Evolutionary conservation across 1,140 invertebrate genomes (phyloP).

Genomic region (Metaphire vulgaris): DNA sequence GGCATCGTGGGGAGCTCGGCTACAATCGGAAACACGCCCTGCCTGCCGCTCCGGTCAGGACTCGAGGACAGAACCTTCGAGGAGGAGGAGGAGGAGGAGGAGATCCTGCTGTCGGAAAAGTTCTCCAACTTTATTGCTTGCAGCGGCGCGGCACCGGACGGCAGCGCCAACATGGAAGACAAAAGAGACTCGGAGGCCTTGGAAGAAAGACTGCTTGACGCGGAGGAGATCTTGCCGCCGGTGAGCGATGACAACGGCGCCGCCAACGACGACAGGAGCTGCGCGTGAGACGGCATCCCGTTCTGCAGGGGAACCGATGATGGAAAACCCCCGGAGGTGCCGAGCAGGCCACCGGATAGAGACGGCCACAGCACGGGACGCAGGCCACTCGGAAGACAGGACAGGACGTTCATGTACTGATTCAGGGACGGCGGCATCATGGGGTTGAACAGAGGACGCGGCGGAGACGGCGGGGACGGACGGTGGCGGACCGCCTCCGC

Average conservation of each 20-base stretch:
- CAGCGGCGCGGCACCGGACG: constrained; percentile 27
- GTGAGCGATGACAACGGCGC: not conserved
- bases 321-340: not conserved
- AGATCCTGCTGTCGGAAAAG: not conserved
- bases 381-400: not conserved
- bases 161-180: constrained; percentile 31
- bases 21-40: not conserved
- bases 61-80: not conserved
- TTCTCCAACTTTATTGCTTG: constrained; percentile 5
- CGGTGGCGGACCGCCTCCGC: constrained; percentile 3
- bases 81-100: no score
- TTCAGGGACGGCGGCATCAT: not conserved
- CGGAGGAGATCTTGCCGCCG: not conserved
- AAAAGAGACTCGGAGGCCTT: constrained; percentile 30
- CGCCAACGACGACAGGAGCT: not conserved
- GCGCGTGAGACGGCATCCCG: not conserved
- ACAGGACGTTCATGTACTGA: not conserved
- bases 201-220: not conserved
- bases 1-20: constrained; percentile 4
- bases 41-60: not conserved
- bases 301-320: not conserved
- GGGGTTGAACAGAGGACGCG: not conserved
- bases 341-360: constrained; percentile 5
- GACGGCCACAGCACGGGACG: not conserved
- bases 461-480: constrained; percentile 3